These are phyloP conservation scores for Micrasema longulum DNA, from an alignment of 1,140 invertebrate species.

Conservation along the genomic window DNA sequence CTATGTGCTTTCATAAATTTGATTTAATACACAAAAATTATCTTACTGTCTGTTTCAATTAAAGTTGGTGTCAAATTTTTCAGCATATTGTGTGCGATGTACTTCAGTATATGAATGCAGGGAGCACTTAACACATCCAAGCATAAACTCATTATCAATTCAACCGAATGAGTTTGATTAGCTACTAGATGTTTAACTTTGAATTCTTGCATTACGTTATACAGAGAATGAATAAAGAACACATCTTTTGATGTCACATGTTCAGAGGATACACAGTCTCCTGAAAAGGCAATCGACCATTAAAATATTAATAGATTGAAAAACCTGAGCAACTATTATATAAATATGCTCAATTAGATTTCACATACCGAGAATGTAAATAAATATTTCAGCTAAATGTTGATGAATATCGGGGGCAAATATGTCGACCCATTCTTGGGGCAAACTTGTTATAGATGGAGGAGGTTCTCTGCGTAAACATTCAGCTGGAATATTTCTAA, in stretches of 20 bases:
- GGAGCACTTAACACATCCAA: conserved; percentile 42
- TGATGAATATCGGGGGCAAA: conserved; percentile 57
- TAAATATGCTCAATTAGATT: no score
- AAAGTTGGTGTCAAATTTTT: conserved; percentile 44
- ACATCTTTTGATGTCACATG: conserved; percentile 29
- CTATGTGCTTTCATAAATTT: no score
- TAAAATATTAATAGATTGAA: no score
- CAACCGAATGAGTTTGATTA: conserved; percentile 18
- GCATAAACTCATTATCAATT: conserved; percentile 38
- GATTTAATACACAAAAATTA: no score
- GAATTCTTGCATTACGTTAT: conserved; percentile 43
- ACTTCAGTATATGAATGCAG: conserved; percentile 47
- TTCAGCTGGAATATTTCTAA: conserved; percentile 43
- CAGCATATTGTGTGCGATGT: conserved; percentile 37
- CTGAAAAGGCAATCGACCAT: conserved; percentile 47
- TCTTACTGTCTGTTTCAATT: conserved; percentile 49
- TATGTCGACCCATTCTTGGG: conserved; percentile 60
- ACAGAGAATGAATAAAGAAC: conserved; percentile 36
- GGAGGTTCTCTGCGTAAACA: conserved; percentile 40
- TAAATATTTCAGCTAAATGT: conserved; percentile 57
- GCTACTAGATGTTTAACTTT: conserved; percentile 45
- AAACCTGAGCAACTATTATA: no score
- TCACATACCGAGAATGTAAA: conserved; percentile 43
- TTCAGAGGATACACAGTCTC: conserved; percentile 30
- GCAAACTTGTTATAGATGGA: conserved; percentile 52